Evolutionary conservation across 2,113 vertebrate genomes (phyloP), one percentile per base, ranked within the genome.

Genomic region (Ictidomys tridecemlineatus): DNA sequence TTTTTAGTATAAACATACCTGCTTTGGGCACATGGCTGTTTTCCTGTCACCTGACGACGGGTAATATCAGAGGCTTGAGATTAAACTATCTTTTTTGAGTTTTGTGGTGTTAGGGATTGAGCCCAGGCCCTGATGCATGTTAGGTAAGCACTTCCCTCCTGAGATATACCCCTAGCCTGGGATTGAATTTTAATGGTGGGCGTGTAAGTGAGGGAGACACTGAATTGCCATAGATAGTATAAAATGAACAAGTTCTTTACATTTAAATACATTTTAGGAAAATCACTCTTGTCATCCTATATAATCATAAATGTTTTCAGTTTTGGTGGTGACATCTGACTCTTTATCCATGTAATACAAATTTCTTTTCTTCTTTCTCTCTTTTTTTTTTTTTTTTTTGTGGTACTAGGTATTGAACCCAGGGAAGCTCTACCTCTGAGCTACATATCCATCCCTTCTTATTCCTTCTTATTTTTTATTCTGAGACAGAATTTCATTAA

Each of bases 221-320:
- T 45, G 34, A 77, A 17, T 69, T 61, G 26, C 30, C 69, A 17
- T 51, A 48, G 39, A 72, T 14, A 53, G 26, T 77, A 30, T 34
- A 74, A 83, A 51, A n/a, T 22, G 48, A 78, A 34, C 76, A 65
- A 48, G 61, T 48, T 2, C 0, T 89, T 96, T 11, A 65, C 28
- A 45, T 88, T 94, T 72, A 85, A 88, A 82, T 74, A 37, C 11
- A n/a, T 80, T 78, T 93, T 80, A 82, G 78, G 80, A 88, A 91
- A 67, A 22, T 65, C 32, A n/a, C 63, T 69, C 7, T 69, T 72
- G 37, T 53, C 32, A 76, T 82, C 39, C 39, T n/a, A 2, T 45
- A 26, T 93, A 78, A 85, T 34, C 30, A 61, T 37, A 58, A 32
- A 72, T 48, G 10, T 69, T 93, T 88, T 93, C 42, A 74, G 0